Evolutionary conservation across 2,797 vertebrate genomes (phyloP).

Genomic region (Emydoidea blandingii): DNA sequence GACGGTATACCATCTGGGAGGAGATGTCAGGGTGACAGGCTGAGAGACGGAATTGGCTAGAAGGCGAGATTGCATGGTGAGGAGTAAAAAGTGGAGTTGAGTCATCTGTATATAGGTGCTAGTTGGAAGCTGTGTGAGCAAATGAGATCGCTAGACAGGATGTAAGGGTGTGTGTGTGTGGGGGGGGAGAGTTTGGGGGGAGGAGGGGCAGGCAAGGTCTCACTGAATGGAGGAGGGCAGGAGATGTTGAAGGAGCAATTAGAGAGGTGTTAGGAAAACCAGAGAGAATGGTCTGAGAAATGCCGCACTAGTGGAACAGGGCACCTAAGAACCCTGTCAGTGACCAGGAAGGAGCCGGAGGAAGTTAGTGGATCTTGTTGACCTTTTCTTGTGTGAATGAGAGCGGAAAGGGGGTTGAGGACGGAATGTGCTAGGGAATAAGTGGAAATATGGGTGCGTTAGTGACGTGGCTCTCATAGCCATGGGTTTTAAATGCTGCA

Average conservation of each 20-base stretch:
- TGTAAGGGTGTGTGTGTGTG: accelerated
- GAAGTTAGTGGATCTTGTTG: not conserved
- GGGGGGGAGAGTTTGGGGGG: no score
- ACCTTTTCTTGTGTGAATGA: not conserved
- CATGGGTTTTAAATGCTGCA: not conserved
- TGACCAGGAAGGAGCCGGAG: not conserved
- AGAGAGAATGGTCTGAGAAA: not conserved
- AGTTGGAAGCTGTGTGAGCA: not conserved
- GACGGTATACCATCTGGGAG: accelerated
- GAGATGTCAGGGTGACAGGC: no score
- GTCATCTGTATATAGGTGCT: not conserved
- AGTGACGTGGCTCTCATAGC: not conserved
- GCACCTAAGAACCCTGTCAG: not conserved
- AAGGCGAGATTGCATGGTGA: accelerated
- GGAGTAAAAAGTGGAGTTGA: not conserved
- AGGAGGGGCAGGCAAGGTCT: not conserved
- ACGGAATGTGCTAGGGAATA: not conserved
- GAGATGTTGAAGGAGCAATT: not conserved
- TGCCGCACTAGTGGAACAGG: not conserved
- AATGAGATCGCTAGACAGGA: accelerated
- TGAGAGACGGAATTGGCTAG: accelerated
- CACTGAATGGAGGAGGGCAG: not conserved
- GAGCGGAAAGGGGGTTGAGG: not conserved
- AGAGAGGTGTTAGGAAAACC: not conserved
- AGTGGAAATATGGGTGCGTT: not conserved